A percentile compares a stretch with the other conserved stretches of the same genome.
These are phyloP conservation scores for Oreochromis grahami DNA, from an alignment of 2,797 vertebrate species.

Conservation along the genomic window DNA sequence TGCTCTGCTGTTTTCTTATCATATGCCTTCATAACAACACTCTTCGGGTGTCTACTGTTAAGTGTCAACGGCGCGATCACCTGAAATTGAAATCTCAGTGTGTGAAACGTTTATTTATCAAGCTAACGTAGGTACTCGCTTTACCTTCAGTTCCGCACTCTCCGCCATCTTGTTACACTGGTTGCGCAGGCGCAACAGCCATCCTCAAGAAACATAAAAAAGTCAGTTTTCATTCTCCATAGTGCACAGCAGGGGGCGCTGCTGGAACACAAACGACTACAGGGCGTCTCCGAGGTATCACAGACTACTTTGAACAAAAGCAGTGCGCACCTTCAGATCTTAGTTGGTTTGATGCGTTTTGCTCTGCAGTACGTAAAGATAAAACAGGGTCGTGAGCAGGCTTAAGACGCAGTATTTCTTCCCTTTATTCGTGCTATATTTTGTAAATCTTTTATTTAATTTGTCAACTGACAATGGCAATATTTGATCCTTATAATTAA, in stretches of 20 bases:
- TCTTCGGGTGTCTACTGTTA: not conserved
- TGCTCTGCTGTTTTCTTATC: not conserved
- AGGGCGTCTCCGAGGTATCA: not conserved
- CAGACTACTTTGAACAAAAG: not conserved
- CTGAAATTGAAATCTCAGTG: conserved; percentile 14
- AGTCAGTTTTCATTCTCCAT: not conserved
- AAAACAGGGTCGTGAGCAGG: not conserved
- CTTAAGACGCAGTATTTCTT: not conserved
- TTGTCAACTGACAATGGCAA: not conserved
- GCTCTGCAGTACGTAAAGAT: not conserved
- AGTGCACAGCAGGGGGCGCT: conserved; percentile 34
- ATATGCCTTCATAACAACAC: not conserved
- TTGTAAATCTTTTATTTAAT: not conserved
- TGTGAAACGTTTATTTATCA: conserved; percentile 48
- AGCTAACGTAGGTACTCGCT: conserved; percentile 81
- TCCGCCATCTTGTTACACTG: conserved; percentile 98
- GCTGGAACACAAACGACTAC: not conserved
- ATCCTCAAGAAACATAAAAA: conserved; percentile 52
- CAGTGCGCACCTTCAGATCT: not conserved
- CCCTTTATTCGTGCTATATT: not conserved
- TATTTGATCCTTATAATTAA: not conserved
- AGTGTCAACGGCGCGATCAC: not conserved
- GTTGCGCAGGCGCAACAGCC: conserved; percentile 63
- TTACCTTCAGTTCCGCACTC: conserved; percentile 99
- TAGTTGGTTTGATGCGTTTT: not conserved